Evolutionary conservation across 2,113 vertebrate genomes (phyloP).

Genomic region (Ceratotherium simum): DNA sequence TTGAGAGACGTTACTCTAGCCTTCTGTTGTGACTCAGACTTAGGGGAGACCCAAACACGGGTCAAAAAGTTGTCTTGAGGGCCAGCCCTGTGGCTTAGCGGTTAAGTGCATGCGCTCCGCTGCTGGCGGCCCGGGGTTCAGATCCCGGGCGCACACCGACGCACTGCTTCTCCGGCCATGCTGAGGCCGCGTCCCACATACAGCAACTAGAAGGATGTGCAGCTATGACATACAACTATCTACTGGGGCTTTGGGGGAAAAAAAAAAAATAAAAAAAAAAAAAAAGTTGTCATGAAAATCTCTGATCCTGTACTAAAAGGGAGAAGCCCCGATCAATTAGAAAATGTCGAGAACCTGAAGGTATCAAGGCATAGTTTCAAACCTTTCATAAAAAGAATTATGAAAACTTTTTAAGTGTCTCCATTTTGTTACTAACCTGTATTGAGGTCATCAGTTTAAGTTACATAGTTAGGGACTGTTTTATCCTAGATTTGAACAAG

Average conservation of each 20-base stretch:
- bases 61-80: neutral
- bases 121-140: too few species aligned
- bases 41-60: neutral
- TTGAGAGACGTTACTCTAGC: too few species aligned
- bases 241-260: too few species aligned
- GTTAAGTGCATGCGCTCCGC: too few species aligned
- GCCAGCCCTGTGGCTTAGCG: too few species aligned
- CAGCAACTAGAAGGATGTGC: too few species aligned
- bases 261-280: too few species aligned
- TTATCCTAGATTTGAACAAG: neutral
- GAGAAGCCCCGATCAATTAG: neutral
- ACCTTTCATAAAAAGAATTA: neutral
- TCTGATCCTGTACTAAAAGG: neutral
- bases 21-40: neutral
- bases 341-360: neutral
- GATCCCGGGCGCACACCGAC: too few species aligned
- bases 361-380: neutral
- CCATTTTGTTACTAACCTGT: neutral
- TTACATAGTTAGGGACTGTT: neutral
- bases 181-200: too few species aligned
- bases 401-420: neutral
- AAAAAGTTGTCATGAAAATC: neutral
- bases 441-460: neutral
- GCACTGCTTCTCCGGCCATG: too few species aligned
- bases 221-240: too few species aligned